These are phyloP conservation scores for Neodiprion virginianus DNA, from an alignment of 1,140 invertebrate species.

Conservation along the genomic window DNA sequence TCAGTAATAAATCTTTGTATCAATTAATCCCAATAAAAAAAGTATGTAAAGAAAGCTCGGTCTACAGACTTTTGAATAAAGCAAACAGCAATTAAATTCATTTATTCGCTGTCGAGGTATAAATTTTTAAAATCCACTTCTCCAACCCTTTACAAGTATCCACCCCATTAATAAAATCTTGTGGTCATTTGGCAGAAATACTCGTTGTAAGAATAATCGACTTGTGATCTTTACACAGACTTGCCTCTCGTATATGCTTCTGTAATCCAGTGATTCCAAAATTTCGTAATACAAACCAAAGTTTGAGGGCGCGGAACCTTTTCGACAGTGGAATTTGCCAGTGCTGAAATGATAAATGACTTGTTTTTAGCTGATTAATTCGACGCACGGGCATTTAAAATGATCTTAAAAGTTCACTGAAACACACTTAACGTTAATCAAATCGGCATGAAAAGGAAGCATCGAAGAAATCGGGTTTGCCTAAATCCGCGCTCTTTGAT, in stretches of 20 bases:
- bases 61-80: too few relatives aligned
- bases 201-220: background rate
- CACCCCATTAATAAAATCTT: background rate
- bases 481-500: too few relatives aligned
- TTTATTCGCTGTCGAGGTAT: constrained; percentile 7
- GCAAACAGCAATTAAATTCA: background rate
- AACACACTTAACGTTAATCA: background rate
- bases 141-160: too few relatives aligned
- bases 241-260: constrained; percentile 86
- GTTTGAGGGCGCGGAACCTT: constrained; percentile 92
- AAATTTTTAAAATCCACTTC: background rate
- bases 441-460: constrained; percentile 8
- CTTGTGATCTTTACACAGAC: constrained; percentile 21
- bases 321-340: constrained; percentile 99
- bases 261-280: constrained; percentile 90
- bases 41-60: too few relatives aligned
- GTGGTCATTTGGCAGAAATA: too few relatives aligned
- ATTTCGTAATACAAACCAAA: constrained; percentile 96
- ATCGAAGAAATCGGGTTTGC: too few relatives aligned
- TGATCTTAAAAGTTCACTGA: background rate
- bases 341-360: constrained; percentile 72
- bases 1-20: too few relatives aligned
- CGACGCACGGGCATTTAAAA: background rate
- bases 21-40: too few relatives aligned
- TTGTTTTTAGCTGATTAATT: constrained; percentile 17